phyloP scores from a whole-genome alignment of 1,140 invertebrate genomes.

The Saccostrea glomerata region DNA sequence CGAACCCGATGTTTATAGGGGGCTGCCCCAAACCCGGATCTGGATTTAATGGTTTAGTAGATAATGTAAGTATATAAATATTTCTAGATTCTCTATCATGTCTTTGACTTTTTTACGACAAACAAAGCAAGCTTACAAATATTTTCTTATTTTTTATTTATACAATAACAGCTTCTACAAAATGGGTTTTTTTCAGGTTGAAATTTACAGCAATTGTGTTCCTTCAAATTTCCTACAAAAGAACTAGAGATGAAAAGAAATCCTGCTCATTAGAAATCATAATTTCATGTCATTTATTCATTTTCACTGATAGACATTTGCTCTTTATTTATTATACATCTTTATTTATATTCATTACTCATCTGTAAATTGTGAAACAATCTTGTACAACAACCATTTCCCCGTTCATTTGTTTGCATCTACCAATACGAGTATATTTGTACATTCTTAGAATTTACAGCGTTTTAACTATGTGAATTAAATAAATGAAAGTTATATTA shows the following conservation, averaged over 20 bases:
- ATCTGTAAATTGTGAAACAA: background rate
- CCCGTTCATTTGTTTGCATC: background rate
- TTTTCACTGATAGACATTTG: background rate
- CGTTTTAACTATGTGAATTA: background rate
- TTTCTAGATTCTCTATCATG: background rate
- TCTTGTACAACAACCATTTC: background rate
- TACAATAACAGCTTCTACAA: background rate
- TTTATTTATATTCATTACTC: background rate
- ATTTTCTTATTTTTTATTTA: background rate
- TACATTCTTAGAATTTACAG: background rate
- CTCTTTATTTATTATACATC: background rate
- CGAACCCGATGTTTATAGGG: conserved; percentile 48
- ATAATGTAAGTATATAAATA: conserved; percentile 33
- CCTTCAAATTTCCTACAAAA: conserved; percentile 32
- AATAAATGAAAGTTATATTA: background rate
- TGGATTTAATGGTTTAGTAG: conserved; percentile 46
- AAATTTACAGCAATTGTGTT: conserved; percentile 44
- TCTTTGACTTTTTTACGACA: background rate
- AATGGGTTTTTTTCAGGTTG: conserved; percentile 40
- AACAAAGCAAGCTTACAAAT: background rate
- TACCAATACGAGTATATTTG: background rate
- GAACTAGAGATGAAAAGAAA: conserved; percentile 37
- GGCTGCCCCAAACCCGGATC: conserved; percentile 41
- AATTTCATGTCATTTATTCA: background rate
- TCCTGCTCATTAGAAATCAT: conserved; percentile 11